Evolutionary conservation across 2,888 invertebrate species (phyloP).

Genomic region (Exocentrus adspersus): DNA sequence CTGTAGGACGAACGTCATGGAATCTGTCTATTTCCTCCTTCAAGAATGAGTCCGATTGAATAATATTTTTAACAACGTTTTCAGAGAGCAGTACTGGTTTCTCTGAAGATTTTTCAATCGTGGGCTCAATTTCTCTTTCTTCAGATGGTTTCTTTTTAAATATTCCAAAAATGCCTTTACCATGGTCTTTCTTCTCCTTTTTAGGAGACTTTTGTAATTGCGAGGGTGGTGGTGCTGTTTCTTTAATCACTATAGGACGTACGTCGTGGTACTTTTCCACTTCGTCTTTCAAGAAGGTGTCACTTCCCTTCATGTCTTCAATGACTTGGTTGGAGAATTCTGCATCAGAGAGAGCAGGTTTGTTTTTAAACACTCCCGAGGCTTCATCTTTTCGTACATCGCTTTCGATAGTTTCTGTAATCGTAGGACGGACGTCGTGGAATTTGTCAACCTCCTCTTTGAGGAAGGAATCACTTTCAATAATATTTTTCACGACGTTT

Average conservation of each 20-base stretch:
- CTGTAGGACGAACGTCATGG: slow-evolving; percentile 31
- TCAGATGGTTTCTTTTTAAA: slow-evolving; percentile 5
- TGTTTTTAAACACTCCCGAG: slow-evolving; percentile 17
- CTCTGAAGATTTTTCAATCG: slow-evolving; percentile 12
- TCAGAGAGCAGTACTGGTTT: neutral
- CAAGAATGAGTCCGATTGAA: slow-evolving; percentile 34
- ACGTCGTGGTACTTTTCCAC: slow-evolving; percentile 30
- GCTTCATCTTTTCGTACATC: neutral
- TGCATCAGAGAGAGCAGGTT: slow-evolving; percentile 33
- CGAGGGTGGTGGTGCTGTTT: neutral
- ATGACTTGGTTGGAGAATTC: too few species aligned
- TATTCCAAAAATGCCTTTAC: slow-evolving; percentile 17
- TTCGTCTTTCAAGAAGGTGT: slow-evolving; percentile 39
- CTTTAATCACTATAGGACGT: slow-evolving; percentile 1
- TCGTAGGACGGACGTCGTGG: slow-evolving; percentile 37
- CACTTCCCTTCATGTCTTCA: slow-evolving; percentile 39
- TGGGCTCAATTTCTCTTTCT: neutral
- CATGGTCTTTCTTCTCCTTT: slow-evolving; percentile 11
- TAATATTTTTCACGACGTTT: slow-evolving; percentile 10
- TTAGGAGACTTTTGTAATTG: neutral
- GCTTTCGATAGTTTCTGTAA: neutral
- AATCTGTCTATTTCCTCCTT: slow-evolving; percentile 31
- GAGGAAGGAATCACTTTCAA: slow-evolving; percentile 39
- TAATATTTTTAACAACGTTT: slow-evolving; percentile 23
- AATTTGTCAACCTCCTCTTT: slow-evolving; percentile 45